Base-by-base conservation (phyloP, 1,140 invertebrate genomes). In the Drosophila eugracilis region DNA sequence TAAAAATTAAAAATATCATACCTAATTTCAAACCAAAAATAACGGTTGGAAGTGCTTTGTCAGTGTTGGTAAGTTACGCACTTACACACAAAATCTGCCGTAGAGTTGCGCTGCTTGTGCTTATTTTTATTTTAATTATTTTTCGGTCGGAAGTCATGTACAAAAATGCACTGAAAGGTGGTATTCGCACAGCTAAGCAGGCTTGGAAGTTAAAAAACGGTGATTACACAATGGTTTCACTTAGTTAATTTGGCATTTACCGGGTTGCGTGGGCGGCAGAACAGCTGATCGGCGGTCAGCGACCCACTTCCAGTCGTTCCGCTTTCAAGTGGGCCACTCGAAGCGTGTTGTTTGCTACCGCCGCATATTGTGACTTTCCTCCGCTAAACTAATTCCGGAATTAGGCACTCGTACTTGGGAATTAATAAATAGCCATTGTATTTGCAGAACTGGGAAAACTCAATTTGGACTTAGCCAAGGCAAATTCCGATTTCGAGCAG, bases 141-240 rank as follows among this genome's bases (percentile, higher is more conserved):
- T 21, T 44, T 52, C 24, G 34, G 44, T 37, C 34, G 26, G 5
- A 34, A 72, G 42, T 30, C 55, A 91, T 91, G 89, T 91, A 91
- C 54, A 89, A 86, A 70, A 62, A 90, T 88, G 89, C 58, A 45
- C 54, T 91, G 14, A 91, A 71, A 30, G 76, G 85, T 55, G 89
- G 89, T 28, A 54, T 80, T 41, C 75, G 89, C 47, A 90, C 89
- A 41, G 89, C 89, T 62, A 75, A 84, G 49, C 75, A 90, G 53
- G 89, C 89, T 32, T 91, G 89, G 89, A 91, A 86, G 75, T 59
- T 91, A 15, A 79, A 78, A 71, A 91, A 80, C 50, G 89, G 89
- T 90, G 52, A 85, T 60, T 72, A 78, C 48, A 49, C 32, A 71
- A 69, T 37, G 15, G 36, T 45, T 69, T 78, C 21, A 84, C 44